Evolutionary conservation across 2,888 invertebrate species (phyloP).

Genomic region (Didymodactylos carnosus): DNA sequence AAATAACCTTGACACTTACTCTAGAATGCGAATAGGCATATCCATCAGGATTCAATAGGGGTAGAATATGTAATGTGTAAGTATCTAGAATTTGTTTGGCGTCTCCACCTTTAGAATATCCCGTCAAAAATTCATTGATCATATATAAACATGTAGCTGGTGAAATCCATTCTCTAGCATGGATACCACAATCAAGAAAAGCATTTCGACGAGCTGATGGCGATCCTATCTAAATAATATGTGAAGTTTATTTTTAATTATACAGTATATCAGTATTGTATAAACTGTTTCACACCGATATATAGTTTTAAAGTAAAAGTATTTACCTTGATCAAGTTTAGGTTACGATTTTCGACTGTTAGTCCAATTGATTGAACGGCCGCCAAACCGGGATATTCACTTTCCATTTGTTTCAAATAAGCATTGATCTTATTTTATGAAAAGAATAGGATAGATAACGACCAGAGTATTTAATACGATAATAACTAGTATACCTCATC

Average conservation of each 20-base stretch:
- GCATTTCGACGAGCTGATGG: background rate
- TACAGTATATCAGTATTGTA: no score
- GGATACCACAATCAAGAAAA: slow-evolving; percentile 5
- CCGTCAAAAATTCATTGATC: slow-evolving; percentile 1
- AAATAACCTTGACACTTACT: background rate
- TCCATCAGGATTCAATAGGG: slow-evolving; percentile 26
- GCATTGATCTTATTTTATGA: background rate
- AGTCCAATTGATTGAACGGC: background rate
- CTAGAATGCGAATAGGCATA: slow-evolving; percentile 21
- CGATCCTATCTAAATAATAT: background rate
- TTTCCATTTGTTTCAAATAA: background rate
- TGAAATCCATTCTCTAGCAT: slow-evolving; percentile 14
- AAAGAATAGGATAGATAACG: background rate
- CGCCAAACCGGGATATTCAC: background rate
- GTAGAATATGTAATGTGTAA: slow-evolving; percentile 17
- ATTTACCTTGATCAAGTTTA: background rate
- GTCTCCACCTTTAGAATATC: background rate
- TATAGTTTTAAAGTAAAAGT: no score
- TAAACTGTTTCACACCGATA: no score
- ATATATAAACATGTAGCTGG: slow-evolving; percentile 8
- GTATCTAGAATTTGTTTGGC: background rate
- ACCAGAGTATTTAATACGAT: background rate
- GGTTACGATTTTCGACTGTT: background rate
- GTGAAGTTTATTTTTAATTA: no score
- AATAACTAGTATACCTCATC: background rate